Percentiles rank a stretch among this genome's conserved stretches.
phyloP scores from a whole-genome alignment of 2,797 vertebrate species.

The Sebastes alutus region DNA sequence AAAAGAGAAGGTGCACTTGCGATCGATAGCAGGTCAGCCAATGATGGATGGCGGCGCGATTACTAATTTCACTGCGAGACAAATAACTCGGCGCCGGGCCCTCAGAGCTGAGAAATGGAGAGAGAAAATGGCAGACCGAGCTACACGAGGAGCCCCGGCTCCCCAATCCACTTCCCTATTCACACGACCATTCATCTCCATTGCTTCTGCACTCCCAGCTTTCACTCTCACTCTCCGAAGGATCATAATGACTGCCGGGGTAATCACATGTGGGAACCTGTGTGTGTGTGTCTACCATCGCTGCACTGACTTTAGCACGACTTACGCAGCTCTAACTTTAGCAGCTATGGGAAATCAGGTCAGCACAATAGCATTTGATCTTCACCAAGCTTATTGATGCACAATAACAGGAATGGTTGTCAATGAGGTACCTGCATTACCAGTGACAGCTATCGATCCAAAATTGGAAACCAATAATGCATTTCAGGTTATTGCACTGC shows the following conservation, averaged over 20 bases:
- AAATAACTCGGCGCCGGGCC: conserved; percentile 74
- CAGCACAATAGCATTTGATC: conserved; percentile 33
- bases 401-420: conserved; percentile 26
- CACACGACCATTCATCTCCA: conserved; percentile 73
- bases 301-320: conserved; percentile 23
- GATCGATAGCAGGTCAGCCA: conserved; percentile 83
- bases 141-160: conserved; percentile 40
- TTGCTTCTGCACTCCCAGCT: conserved; percentile 54
- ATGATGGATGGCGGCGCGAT: conserved; percentile 84
- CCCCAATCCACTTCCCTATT: conserved; percentile 66
- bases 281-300: not conserved
- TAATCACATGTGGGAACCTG: conserved; percentile 61
- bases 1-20: conserved; percentile 78
- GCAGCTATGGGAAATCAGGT: conserved; percentile 43
- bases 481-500: conserved; percentile 3
- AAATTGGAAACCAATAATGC: conserved; percentile 38
- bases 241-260: conserved; percentile 59
- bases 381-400: conserved; percentile 24
- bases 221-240: conserved; percentile 63
- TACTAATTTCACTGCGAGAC: conserved; percentile 85
- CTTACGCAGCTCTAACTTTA: conserved; percentile 28
- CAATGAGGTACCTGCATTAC: conserved; percentile 28
- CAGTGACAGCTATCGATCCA: not conserved
- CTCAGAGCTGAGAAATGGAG: conserved; percentile 58
- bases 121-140: conserved; percentile 61